These are phyloP conservation scores for Poecilia latipinna DNA, from an alignment of 2,113 vertebrate genomes.

Conservation along the genomic window DNA sequence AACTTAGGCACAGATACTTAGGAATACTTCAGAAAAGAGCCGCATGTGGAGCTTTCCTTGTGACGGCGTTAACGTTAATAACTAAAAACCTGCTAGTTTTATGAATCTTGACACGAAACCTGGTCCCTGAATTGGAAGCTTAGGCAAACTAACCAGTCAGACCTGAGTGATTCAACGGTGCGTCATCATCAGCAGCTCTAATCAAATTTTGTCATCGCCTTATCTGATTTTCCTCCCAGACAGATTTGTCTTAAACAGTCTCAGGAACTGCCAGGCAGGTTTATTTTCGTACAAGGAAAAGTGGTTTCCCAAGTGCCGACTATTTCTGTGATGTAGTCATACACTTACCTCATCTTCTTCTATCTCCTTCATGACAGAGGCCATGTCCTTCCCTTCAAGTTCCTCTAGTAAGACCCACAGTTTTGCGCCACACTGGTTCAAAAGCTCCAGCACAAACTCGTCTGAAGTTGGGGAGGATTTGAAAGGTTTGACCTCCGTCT, in stretches of 20 bases:
- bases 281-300: background rate
- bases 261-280: constrained; percentile 13
- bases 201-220: background rate
- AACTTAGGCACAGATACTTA: no score
- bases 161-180: no score
- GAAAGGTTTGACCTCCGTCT: constrained; percentile 22
- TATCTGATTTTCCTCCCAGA: background rate
- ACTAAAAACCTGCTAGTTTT: background rate
- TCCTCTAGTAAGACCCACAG: constrained; percentile 74
- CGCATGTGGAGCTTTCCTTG: no score
- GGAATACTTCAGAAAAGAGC: background rate
- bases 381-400: constrained; percentile 73
- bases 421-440: constrained; percentile 78
- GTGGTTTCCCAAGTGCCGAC: background rate
- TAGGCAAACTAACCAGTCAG: background rate
- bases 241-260: background rate
- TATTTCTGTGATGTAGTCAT: no score
- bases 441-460: constrained; percentile 73
- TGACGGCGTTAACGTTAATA: no score
- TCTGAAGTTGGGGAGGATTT: constrained; percentile 50
- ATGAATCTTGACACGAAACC: background rate
- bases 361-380: constrained; percentile 77
- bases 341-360: constrained; percentile 82
- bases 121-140: background rate
- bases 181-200: background rate